A percentile compares a stretch with the other conserved stretches of the same genome.
Conservation (phyloP, 2,797 vertebrate genomes). For the Gobio occitaniae region DNA sequence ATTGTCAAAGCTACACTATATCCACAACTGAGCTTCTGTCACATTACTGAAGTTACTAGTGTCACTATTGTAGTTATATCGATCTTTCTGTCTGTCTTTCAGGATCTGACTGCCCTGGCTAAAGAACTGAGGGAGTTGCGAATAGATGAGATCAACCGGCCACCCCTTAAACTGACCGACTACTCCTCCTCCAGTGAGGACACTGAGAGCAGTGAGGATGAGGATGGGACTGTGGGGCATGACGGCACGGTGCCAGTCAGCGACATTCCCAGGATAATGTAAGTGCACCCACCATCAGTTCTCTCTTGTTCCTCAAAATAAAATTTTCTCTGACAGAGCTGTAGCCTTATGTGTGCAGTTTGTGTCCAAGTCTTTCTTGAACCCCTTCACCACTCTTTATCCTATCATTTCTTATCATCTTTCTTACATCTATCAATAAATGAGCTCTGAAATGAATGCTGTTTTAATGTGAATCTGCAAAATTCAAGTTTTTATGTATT, state of each 20-base stretch:
- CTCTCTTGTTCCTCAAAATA: background rate
- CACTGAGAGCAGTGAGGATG: slow-evolving; percentile 92
- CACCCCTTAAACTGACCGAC: slow-evolving; percentile 94
- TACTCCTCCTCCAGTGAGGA: slow-evolving; percentile 98
- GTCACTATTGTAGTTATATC: background rate
- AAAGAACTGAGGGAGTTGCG: slow-evolving; percentile 94
- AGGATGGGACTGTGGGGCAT: slow-evolving; percentile 89
- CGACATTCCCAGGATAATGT: slow-evolving; percentile 98
- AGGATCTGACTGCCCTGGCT: slow-evolving; percentile 95
- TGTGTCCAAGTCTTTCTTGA: background rate
- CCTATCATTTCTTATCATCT: background rate
- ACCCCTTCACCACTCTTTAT: background rate
- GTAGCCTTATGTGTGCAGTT: background rate
- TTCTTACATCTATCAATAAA: background rate
- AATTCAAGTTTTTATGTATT: background rate
- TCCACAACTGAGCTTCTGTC: background rate
- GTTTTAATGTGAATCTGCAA: background rate
- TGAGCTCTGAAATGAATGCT: background rate
- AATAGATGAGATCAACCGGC: slow-evolving; percentile 92
- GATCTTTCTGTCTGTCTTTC: slow-evolving; percentile 36
- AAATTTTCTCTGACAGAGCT: background rate
- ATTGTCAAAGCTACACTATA: background rate
- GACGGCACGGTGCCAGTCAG: slow-evolving; percentile 95
- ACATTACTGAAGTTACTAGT: background rate
- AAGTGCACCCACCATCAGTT: slow-evolving; percentile 63